phyloP scores from a whole-genome alignment of 2,888 invertebrate species.

The Hemicrepidius hirtus region DNA sequence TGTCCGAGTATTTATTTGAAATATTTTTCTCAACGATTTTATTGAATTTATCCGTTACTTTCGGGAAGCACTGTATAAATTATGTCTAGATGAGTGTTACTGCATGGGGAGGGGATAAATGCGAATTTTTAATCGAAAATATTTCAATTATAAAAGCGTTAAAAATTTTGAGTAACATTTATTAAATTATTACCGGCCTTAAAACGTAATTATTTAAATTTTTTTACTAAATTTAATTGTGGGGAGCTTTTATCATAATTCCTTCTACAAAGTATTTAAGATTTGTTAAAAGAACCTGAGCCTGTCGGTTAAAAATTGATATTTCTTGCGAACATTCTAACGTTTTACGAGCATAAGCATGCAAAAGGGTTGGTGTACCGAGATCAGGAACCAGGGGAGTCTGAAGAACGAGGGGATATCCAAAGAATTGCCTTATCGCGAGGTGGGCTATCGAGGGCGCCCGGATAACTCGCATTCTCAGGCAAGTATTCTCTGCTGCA shows the following conservation, averaged over 20 bases:
- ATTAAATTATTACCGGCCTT: too few relatives aligned
- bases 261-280: background rate
- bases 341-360: slow-evolving; percentile 19
- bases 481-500: slow-evolving; percentile 61
- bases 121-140: background rate
- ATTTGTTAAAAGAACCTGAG: background rate
- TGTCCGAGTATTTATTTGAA: too few relatives aligned
- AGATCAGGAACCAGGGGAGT: slow-evolving; percentile 38
- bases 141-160: too few relatives aligned
- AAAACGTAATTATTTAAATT: too few relatives aligned
- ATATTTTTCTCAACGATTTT: too few relatives aligned
- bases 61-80: too few relatives aligned
- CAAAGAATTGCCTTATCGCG: slow-evolving; percentile 54
- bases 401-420: slow-evolving; percentile 48
- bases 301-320: background rate
- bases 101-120: too few relatives aligned
- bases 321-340: slow-evolving; percentile 1
- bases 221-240: background rate
- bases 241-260: background rate
- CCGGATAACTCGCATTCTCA: slow-evolving; percentile 61
- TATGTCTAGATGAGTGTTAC: too few relatives aligned
- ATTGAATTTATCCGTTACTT: too few relatives aligned
- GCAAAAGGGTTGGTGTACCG: slow-evolving; percentile 37
- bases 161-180: too few relatives aligned
- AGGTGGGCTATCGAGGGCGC: slow-evolving; percentile 53